phyloP scores from a whole-genome alignment of 2,797 vertebrate genomes.

The Molossus molossus region DNA sequence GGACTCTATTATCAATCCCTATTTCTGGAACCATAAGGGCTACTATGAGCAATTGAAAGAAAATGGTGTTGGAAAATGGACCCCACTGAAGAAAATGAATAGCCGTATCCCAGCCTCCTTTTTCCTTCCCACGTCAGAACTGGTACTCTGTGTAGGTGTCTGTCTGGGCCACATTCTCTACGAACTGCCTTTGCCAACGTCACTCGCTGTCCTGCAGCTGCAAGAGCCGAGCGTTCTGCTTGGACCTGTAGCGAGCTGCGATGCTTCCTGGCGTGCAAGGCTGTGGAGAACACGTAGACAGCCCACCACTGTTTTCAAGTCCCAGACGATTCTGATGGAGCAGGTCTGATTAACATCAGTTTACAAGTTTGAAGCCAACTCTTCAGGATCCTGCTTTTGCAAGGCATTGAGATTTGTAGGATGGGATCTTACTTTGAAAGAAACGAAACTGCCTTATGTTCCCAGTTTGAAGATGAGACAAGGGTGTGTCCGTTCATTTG shows the following conservation, averaged over 20 bases:
- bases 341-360: constrained; percentile 33
- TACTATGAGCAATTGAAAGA: neutral
- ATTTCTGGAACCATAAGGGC: neutral
- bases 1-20: constrained; percentile 26
- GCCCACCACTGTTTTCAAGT: constrained; percentile 12
- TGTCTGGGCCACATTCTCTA: neutral
- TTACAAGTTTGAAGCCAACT: constrained; percentile 39
- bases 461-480: constrained; percentile 47
- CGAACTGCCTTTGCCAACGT: constrained; percentile 21
- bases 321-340: neutral
- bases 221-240: constrained; percentile 56
- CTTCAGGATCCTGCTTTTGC: neutral
- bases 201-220: constrained; percentile 36
- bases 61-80: constrained; percentile 22
- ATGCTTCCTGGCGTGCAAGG: constrained; percentile 52
- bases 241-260: constrained; percentile 59
- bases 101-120: neutral
- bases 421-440: constrained; percentile 35
- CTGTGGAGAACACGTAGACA: constrained; percentile 59
- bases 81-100: neutral
- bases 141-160: neutral
- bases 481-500: constrained; percentile 50
- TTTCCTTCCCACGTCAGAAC: neutral
- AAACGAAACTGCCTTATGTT: constrained; percentile 57
- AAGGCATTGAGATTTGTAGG: constrained; percentile 1